Evolutionary conservation across 2,113 vertebrate species (phyloP).

Genomic region (Gallinago jamesoni): DNA sequence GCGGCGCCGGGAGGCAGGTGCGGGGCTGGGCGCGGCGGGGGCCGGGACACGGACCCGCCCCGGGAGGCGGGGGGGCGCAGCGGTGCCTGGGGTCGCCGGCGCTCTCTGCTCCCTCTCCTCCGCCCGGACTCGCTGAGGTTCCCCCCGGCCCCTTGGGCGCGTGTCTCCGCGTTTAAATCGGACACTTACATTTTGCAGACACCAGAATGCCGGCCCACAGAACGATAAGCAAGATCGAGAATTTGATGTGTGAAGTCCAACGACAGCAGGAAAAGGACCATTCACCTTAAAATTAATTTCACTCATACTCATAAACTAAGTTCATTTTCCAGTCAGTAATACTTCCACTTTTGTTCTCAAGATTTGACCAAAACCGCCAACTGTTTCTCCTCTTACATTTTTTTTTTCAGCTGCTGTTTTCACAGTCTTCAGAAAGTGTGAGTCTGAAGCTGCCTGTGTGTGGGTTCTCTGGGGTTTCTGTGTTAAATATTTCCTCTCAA

Average conservation of each 20-base stretch:
- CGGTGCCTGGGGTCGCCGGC: too few species aligned
- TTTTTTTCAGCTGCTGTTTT: not conserved
- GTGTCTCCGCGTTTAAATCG: accelerated
- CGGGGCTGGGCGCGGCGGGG: not conserved
- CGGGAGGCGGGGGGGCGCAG: not conserved
- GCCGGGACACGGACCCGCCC: not conserved
- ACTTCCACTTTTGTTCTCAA: not conserved
- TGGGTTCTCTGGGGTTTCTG: not conserved
- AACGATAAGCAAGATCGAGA: accelerated
- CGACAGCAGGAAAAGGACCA: not conserved
- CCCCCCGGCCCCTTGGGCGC: accelerated
- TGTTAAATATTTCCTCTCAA: not conserved
- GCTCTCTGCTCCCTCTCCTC: too few species aligned
- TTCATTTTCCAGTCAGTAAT: not conserved
- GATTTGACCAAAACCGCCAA: not conserved
- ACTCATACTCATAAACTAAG: not conserved
- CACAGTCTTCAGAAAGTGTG: not conserved
- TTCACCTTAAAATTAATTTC: not conserved
- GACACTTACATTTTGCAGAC: accelerated
- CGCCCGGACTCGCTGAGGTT: accelerated
- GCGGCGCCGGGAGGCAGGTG: not conserved
- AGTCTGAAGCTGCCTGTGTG: not conserved
- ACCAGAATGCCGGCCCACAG: accelerated
- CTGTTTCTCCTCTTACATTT: not conserved
- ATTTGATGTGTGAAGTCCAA: not conserved